Base-by-base conservation (phyloP, 2,888 invertebrate genomes). In the Zonitis immaculata region DNA sequence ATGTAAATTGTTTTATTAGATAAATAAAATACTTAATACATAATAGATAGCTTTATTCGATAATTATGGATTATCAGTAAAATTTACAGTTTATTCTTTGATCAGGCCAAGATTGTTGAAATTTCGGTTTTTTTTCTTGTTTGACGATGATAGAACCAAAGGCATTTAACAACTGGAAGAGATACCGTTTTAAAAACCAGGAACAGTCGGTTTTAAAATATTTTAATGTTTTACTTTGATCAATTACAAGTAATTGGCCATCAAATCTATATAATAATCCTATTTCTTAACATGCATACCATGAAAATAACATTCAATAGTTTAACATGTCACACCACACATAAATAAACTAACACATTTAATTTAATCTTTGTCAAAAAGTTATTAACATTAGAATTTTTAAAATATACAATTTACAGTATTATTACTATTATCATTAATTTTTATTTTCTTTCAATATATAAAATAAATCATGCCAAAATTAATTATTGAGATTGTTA, bases 281-380 rank as follows among this genome's bases (percentile, higher is more conserved):
- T 59, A 59, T 42, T 54, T 32, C n/a, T 32, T 59, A 64, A 58
- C 62, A 62, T 62, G 62, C 64, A 64, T 61, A 58, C 61, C 58
- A 60, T 47, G 46, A 59, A 64, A 64, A 56, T 61, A 63, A 62
- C 61, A 62, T 59, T 54, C 57, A 61, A 59, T 47, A 49, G 50
- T 61, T 25, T 56, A 56, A 56, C 56, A 56, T 58, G 52, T 60
- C 62, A 64, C 63, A 60, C 62, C 59, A 64, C 62, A 63, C 56
- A 52, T 58, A 61, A 63, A 64, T 54, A 59, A 61, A 56, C 61
- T 61, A 57, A 49, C 30, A 32, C 8, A 50, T 52, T 47, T 49
- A 52, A 52, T 57, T 55, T 52, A n/a, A n/a, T 52, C 52, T 55
- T 54, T 50, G 57, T 57, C 49, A 52, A 57, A 57, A 54, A 54